Base-by-base conservation (phyloP, 2,113 vertebrate genomes). In the Procavia capensis region DNA sequence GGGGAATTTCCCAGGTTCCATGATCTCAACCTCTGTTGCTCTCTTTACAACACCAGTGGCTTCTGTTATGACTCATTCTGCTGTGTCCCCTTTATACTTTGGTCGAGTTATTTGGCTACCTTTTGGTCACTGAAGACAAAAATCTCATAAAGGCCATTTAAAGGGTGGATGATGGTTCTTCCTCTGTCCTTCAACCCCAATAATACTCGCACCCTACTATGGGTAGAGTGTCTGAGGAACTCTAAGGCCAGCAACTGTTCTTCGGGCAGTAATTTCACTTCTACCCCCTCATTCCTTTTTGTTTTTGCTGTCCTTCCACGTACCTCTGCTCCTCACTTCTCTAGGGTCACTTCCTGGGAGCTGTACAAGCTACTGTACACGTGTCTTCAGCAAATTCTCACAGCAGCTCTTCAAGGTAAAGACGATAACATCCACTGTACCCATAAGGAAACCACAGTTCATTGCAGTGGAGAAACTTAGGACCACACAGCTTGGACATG, bases 31-130 rank as follows among this genome's bases (percentile, higher is more conserved):
- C 29, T 82, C 17, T 9, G 4, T 13, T 2, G 0, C 68, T 92
- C 47, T 39, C 76, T 84, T 91, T 81, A 79, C 9, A 90, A 63
- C n/a, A 27, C 41, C 43, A 4, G 17, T 61, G 45, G 86, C 25
- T 95, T 95, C 80, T 85, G n/a, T 72, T n/a, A 41, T 96, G 95
- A 96, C 85, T 98, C 95, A 90, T 57, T 92, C 66, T 70, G 79
- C 66, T 9, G 63, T 16, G 19, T 47, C 57, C 50, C 43, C 43
- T 64, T 36, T 76, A 41, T n/a, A 78, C 59, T 41, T 7, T n/a
- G 66, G 19, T 57, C 70, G 39, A 29, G 22, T 70, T 75, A 75
- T 78, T 66, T 57, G 36, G 29, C 13, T 85, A 64, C 47, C 4
- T 31, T 74, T 79, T 47, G 74, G 54, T 34, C 75, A 6, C 59